These are phyloP conservation scores for Hemicordylus capensis DNA, from an alignment of 2,113 vertebrate species.

Conservation along the genomic window DNA sequence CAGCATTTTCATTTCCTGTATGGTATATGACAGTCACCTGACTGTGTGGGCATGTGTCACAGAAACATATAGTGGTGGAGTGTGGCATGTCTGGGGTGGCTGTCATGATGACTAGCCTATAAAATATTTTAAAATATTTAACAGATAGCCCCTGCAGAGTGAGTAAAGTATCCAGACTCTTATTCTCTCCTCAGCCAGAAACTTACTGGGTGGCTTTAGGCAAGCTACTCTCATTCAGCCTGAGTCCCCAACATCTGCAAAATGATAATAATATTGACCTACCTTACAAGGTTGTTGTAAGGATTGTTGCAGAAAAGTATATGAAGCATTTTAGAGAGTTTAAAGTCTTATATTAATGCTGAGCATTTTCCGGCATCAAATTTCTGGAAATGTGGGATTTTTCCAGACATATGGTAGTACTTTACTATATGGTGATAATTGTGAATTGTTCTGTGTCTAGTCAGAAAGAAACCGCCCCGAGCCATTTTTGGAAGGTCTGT, in stretches of 20 bases:
- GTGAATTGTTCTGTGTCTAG: neutral
- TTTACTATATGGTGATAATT: neutral
- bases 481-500: too few species aligned
- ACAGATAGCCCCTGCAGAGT: too few species aligned
- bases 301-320: neutral
- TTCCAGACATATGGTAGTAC: too few species aligned
- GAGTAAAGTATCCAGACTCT: too few species aligned
- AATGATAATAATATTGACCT: neutral
- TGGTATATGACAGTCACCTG: too few species aligned
- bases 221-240: neutral
- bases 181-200: too few species aligned
- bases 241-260: neutral
- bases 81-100: too few species aligned
- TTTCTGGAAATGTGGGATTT: neutral
- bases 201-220: neutral
- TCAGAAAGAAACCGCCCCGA: neutral
- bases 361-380: neutral
- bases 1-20: too few species aligned
- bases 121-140: too few species aligned
- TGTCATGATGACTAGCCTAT: too few species aligned
- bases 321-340: neutral
- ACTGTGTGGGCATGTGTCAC: too few species aligned
- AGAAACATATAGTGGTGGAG: too few species aligned
- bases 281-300: neutral
- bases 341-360: neutral